These are phyloP conservation scores for Sepioteuthis lessoniana DNA, from an alignment of 2,888 invertebrate genomes.

Conservation along the genomic window DNA sequence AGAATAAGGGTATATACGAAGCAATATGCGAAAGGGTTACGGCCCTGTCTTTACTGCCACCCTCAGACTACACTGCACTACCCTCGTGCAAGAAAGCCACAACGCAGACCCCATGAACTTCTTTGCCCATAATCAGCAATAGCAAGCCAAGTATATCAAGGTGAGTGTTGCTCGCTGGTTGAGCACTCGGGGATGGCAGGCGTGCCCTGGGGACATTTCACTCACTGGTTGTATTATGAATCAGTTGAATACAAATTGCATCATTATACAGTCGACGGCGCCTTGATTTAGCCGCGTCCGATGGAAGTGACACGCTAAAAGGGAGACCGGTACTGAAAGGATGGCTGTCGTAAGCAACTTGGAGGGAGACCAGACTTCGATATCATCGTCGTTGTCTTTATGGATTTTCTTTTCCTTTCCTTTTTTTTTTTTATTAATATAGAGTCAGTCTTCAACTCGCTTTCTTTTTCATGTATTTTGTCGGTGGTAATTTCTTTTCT, in stretches of 20 bases:
- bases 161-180: conserved; percentile 4
- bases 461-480: background rate
- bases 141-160: conserved; percentile 6
- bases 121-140: background rate
- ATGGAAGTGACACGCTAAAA: conserved; percentile 47
- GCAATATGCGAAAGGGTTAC: background rate
- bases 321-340: background rate
- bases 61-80: background rate
- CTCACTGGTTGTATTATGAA: conserved; percentile 42
- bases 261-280: conserved; percentile 45
- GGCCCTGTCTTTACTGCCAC: background rate
- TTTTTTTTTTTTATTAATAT: background rate
- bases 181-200: conserved; percentile 41
- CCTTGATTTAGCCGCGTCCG: conserved; percentile 40
- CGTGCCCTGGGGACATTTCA: conserved; percentile 39
- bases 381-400: background rate
- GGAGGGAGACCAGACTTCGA: background rate
- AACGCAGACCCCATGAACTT: background rate
- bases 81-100: background rate
- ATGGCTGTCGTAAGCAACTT: conserved; percentile 13
- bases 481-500: background rate
- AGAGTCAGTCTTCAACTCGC: background rate
- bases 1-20: background rate
- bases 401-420: background rate
- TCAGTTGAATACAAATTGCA: conserved; percentile 45